A percentile compares a stretch with the other conserved stretches of the same genome.
Evolutionary conservation across 2,113 vertebrate genomes (phyloP).

Genomic region (Atractosteus spatula): DNA sequence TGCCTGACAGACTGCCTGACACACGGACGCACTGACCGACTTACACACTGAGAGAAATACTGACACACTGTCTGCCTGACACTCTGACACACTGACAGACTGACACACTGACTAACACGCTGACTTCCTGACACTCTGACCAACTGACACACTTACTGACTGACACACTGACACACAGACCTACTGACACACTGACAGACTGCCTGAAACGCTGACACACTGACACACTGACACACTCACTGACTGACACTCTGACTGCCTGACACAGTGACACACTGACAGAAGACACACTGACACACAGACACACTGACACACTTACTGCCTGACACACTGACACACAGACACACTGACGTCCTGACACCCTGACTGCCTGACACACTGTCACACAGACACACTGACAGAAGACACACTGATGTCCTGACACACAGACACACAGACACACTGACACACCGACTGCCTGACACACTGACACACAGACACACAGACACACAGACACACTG

Average conservation of each 20-base stretch:
- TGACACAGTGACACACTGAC: not conserved
- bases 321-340: no score
- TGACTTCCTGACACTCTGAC: not conserved
- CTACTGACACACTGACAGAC: no score
- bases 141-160: constrained; percentile 53
- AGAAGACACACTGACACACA: no score
- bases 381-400: not conserved
- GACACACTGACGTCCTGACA: no score
- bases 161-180: constrained; percentile 57
- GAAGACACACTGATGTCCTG: not conserved
- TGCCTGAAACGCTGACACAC: constrained; percentile 50
- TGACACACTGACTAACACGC: no score
- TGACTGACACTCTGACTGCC: constrained; percentile 16
- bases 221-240: constrained; percentile 53
- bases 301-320: no score
- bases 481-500: not conserved
- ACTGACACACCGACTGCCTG: not conserved
- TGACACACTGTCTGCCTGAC: no score
- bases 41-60: no score
- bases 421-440: not conserved
- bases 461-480: not conserved
- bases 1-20: no score
- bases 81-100: no score
- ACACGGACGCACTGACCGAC: no score
- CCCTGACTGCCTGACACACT: no score